phyloP scores from a whole-genome alignment of 2,888 invertebrate species.

The Hirtodrosophila confusa region DNA sequence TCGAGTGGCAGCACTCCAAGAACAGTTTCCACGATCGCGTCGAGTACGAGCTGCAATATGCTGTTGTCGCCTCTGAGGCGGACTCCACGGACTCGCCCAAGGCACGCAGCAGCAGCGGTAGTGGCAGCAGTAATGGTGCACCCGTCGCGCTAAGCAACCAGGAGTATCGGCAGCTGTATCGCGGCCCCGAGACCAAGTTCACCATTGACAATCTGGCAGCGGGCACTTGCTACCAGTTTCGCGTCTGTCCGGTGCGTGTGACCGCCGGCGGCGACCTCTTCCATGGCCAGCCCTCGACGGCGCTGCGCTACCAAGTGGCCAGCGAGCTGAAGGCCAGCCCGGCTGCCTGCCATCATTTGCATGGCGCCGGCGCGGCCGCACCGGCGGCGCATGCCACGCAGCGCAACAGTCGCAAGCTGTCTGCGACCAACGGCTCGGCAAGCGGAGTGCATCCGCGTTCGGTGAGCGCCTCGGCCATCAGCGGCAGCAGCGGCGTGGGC shows the following conservation, averaged over 20 bases:
- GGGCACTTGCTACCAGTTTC: slow-evolving; percentile 90
- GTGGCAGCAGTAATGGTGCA: slow-evolving; percentile 24
- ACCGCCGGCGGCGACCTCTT: slow-evolving; percentile 86
- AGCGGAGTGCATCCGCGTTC: slow-evolving; percentile 77
- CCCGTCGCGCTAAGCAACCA: slow-evolving; percentile 56
- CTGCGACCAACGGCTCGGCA: slow-evolving; percentile 47
- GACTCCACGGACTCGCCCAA: slow-evolving; percentile 48
- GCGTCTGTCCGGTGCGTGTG: slow-evolving; percentile 91
- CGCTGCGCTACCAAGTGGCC: slow-evolving; percentile 85
- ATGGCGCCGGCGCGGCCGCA: slow-evolving; percentile 59
- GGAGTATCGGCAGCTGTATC: slow-evolving; percentile 86
- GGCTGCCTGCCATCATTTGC: slow-evolving; percentile 59
- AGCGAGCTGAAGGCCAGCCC: slow-evolving; percentile 71
- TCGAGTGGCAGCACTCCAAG: slow-evolving; percentile 88
- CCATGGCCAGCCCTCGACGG: slow-evolving; percentile 88
- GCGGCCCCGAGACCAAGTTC: slow-evolving; percentile 87
- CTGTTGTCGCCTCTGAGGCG: slow-evolving; percentile 82
- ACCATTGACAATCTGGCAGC: slow-evolving; percentile 89
- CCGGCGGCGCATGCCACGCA: slow-evolving; percentile 64
- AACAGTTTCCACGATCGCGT: slow-evolving; percentile 88
- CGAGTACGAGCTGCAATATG: slow-evolving; percentile 90
- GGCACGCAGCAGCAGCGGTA: slow-evolving; percentile 39
- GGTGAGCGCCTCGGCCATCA: slow-evolving; percentile 82
- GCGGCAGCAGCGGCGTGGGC: slow-evolving; percentile 65
- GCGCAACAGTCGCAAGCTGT: slow-evolving; percentile 79